These are phyloP conservation scores for Meiosimyza platycephala DNA, from an alignment of 2,888 invertebrate genomes.

Conservation along the genomic window DNA sequence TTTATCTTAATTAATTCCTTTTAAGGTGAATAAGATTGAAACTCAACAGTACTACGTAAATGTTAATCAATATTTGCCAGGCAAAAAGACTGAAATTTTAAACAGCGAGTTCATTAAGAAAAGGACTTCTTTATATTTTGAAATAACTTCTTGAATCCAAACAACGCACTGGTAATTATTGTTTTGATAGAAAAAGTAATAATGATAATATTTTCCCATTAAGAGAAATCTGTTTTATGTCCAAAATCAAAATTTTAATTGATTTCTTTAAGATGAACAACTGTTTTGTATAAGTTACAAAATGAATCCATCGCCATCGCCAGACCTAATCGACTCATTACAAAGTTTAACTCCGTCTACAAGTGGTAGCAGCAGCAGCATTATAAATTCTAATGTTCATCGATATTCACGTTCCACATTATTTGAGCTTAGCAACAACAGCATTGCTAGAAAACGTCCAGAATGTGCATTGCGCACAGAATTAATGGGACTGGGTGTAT, in stretches of 20 bases:
- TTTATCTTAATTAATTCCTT: too few relatives aligned
- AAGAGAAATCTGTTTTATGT: too few relatives aligned
- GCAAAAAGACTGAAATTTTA: too few relatives aligned
- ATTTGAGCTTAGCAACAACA: constrained; percentile 76
- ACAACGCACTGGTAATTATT: too few relatives aligned
- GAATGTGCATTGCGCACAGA: constrained; percentile 72
- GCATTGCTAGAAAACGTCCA: constrained; percentile 79
- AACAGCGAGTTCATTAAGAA: too few relatives aligned
- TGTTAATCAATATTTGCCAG: too few relatives aligned
- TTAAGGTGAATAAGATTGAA: too few relatives aligned
- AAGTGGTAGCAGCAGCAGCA: neutral
- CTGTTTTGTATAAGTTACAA: neutral
- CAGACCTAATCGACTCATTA: neutral
- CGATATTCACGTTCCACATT: constrained; percentile 78
- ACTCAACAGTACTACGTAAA: too few relatives aligned
- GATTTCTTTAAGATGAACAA: constrained; percentile 4
- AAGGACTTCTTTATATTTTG: too few relatives aligned
- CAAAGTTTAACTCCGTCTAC: neutral
- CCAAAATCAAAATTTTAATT: neutral
- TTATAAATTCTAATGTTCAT: constrained; percentile 4
- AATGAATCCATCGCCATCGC: neutral
- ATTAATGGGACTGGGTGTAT: constrained; percentile 59
- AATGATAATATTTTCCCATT: too few relatives aligned
- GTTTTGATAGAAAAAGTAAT: too few relatives aligned
- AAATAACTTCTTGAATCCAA: too few relatives aligned